phyloP scores from a whole-genome alignment of 2,797 vertebrate genomes.

The Alauda arvensis region DNA sequence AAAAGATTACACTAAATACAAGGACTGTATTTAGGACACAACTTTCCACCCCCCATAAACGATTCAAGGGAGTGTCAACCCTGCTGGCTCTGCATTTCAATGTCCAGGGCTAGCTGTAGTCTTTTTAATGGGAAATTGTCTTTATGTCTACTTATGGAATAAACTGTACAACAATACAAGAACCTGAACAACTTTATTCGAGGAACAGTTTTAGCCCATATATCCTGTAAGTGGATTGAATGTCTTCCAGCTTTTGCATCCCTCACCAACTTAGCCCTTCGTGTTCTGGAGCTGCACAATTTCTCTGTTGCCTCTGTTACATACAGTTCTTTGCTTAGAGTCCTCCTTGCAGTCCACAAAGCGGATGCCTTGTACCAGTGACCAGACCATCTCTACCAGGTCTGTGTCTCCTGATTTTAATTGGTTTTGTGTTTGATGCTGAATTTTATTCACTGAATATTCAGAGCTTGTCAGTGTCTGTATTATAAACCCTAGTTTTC shows the following conservation, averaged over 20 bases:
- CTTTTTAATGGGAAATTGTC: background rate
- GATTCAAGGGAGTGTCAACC: background rate
- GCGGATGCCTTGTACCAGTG: background rate
- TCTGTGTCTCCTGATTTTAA: background rate
- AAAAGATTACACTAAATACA: background rate
- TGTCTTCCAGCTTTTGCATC: background rate
- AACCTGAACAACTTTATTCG: background rate
- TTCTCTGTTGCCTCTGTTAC: background rate
- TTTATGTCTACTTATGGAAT: no score
- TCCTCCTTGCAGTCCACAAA: background rate
- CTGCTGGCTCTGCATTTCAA: background rate
- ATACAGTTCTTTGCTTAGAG: background rate
- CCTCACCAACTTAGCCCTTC: background rate
- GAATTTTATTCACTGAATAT: background rate
- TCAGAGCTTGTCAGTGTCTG: background rate
- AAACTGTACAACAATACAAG: background rate
- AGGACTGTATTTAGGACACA: background rate
- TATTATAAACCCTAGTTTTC: background rate
- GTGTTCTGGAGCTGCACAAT: background rate
- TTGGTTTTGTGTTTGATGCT: background rate
- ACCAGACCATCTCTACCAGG: background rate
- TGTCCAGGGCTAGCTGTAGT: background rate
- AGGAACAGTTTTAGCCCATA: background rate
- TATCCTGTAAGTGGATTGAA: background rate
- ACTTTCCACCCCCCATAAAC: background rate